These are phyloP conservation scores for Caenorhabditis sp. DNA, from an alignment of 2,888 invertebrate genomes.

Conservation along the genomic window DNA sequence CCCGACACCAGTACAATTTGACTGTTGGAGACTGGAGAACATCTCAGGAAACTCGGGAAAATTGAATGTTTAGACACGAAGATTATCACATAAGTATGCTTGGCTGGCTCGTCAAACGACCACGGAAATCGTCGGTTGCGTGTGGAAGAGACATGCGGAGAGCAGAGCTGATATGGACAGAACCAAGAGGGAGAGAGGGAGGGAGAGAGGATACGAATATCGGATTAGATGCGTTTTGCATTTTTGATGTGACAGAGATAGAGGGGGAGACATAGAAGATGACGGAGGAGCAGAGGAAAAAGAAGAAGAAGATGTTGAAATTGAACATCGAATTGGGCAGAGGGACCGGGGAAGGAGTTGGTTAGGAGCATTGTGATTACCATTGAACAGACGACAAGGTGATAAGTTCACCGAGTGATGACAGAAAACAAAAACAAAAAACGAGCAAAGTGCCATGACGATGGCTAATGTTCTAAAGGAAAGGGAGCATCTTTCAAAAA, in stretches of 20 bases:
- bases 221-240: conserved; percentile 51
- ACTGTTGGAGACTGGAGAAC: conserved; percentile 10
- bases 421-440: too few relatives aligned
- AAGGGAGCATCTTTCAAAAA: too few relatives aligned
- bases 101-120: conserved; percentile 26
- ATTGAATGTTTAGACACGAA: neutral
- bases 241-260: conserved; percentile 46
- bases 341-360: neutral
- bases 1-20: conserved; percentile 28
- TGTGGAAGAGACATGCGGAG: conserved; percentile 7
- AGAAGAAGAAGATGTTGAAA: conserved; percentile 34
- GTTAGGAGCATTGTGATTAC: neutral
- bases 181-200: too few relatives aligned
- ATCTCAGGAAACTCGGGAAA: conserved; percentile 1
- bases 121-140: conserved; percentile 31
- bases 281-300: neutral
- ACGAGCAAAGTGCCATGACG: too few relatives aligned
- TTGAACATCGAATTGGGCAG: neutral
- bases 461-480: neutral
- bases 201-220: conserved; percentile 38
- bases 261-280: too few relatives aligned
- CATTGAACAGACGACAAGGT: neutral
- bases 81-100: conserved; percentile 30
- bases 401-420: too few relatives aligned
- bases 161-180: conserved; percentile 44